These are phyloP conservation scores for Tortrix viridana DNA, from an alignment of 2,888 invertebrate genomes.

Conservation along the genomic window DNA sequence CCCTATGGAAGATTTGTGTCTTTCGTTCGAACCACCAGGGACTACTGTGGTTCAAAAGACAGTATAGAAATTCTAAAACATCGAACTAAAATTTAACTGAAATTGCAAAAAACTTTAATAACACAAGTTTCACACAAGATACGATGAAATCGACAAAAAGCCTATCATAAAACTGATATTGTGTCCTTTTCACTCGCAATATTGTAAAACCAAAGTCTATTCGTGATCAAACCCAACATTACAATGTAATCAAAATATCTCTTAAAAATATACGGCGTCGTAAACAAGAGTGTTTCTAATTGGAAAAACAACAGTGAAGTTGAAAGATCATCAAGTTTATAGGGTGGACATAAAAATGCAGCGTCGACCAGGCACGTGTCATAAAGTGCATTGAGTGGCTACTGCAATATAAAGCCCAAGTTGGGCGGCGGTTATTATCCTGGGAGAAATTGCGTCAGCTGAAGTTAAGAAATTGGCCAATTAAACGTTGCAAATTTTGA, in stretches of 20 bases:
- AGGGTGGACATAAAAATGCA: constrained; percentile 48
- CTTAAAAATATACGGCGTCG: constrained; percentile 36
- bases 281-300: constrained; percentile 52
- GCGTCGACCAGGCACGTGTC: constrained; percentile 41
- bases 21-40: too few relatives aligned
- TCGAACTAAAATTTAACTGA: too few relatives aligned
- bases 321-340: constrained; percentile 57
- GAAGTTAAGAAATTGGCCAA: constrained; percentile 34
- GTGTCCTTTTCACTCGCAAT: constrained; percentile 5
- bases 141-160: too few relatives aligned
- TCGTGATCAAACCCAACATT: constrained; percentile 4
- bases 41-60: too few relatives aligned
- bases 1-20: too few relatives aligned
- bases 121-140: too few relatives aligned
- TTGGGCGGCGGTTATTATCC: constrained; percentile 27
- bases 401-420: constrained; percentile 32
- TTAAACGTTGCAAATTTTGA: constrained; percentile 31
- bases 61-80: too few relatives aligned
- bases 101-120: too few relatives aligned
- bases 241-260: constrained; percentile 35
- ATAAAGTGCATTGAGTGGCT: constrained; percentile 43
- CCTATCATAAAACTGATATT: background rate
- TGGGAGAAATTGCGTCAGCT: constrained; percentile 28
- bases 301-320: constrained; percentile 52
- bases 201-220: background rate